These are phyloP conservation scores for Camelus bactrianus DNA, from an alignment of 2,113 vertebrate species.

Conservation along the genomic window DNA sequence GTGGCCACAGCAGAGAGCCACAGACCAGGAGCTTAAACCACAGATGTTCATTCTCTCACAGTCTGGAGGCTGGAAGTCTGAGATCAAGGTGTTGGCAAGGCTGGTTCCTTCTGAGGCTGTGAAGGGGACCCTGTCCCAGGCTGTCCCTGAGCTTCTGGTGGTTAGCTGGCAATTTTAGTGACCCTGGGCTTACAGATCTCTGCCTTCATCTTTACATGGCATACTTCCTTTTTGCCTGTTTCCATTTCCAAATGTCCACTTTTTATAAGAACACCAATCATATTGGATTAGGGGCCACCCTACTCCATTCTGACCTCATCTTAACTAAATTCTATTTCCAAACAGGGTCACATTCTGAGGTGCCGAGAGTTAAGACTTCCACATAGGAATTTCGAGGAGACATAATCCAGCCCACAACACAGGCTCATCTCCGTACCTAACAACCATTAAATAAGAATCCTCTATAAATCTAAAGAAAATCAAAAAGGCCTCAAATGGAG, in stretches of 20 bases:
- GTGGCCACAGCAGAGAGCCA: neutral
- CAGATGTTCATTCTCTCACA: accelerated
- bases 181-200: neutral
- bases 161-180: neutral
- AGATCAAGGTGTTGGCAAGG: neutral
- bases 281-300: no score
- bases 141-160: neutral
- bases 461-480: neutral
- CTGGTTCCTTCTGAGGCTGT: accelerated
- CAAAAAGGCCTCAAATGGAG: neutral
- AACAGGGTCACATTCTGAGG: neutral
- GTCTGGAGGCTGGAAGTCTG: neutral
- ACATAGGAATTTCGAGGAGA: neutral
- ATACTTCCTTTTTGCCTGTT: neutral
- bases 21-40: no score
- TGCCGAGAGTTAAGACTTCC: neutral
- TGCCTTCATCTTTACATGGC: neutral
- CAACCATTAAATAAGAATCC: neutral
- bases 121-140: no score
- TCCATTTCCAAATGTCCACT: neutral
- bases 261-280: neutral
- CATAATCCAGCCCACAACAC: neutral
- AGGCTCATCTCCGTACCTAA: neutral
- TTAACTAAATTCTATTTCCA: neutral
- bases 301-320: neutral